Conservation (phyloP, 2,113 vertebrate genomes). For the Perognathus longimembris region DNA sequence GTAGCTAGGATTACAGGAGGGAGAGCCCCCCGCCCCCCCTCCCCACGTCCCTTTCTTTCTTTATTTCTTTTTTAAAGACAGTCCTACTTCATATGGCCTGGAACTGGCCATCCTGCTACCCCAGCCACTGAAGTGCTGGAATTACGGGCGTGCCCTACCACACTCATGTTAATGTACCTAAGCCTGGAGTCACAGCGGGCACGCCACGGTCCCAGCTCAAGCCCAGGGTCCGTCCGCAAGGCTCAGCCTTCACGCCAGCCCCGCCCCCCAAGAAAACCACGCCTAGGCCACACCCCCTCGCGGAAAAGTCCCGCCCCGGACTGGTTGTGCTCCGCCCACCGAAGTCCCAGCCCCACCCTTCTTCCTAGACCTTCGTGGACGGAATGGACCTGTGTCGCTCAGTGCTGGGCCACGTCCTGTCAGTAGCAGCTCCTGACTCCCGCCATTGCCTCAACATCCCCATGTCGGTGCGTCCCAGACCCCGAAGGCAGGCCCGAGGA, state of each 20-base stretch:
- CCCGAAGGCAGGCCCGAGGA: not conserved
- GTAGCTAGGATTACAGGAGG: no score
- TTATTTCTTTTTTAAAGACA: not conserved
- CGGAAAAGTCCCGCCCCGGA: not conserved
- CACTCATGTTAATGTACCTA: not conserved
- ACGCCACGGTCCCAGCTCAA: not conserved
- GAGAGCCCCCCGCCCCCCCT: no score
- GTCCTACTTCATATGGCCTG: not conserved
- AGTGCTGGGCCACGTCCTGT: slow-evolving; percentile 87
- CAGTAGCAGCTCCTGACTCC: slow-evolving; percentile 62
- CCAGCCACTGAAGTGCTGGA: no score
- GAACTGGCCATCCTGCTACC: not conserved
- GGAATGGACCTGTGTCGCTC: slow-evolving; percentile 90
- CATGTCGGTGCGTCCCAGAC: not conserved
- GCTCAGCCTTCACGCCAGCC: not conserved
- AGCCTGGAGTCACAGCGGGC: not conserved
- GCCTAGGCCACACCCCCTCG: rapidly evolving
- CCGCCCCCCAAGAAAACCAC: not conserved
- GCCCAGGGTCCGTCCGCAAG: not conserved
- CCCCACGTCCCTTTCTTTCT: no score
- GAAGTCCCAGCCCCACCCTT: not conserved
- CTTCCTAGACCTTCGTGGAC: slow-evolving; percentile 71
- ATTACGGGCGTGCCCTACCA: not conserved
- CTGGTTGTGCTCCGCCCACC: not conserved
- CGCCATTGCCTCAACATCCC: slow-evolving; percentile 57